Evolutionary conservation across 2,888 invertebrate species (phyloP).

Genomic region (Acrobasis consociella): DNA sequence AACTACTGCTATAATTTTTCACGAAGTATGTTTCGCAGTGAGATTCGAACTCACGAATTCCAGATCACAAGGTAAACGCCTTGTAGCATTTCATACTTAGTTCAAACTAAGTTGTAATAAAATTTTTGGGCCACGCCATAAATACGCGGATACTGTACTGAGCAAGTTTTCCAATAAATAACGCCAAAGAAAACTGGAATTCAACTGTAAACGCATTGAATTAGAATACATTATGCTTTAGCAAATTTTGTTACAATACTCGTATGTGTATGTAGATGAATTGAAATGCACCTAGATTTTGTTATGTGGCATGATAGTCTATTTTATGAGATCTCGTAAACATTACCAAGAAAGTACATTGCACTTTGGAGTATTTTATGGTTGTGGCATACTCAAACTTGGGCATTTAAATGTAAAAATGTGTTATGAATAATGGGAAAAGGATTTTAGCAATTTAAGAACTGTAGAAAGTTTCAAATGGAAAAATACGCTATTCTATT

Average conservation of each 20-base stretch:
- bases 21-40: too few relatives aligned
- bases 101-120: too few relatives aligned
- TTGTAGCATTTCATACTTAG: too few relatives aligned
- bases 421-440: constrained; percentile 6
- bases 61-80: too few relatives aligned
- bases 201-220: neutral
- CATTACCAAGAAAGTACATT: constrained; percentile 13
- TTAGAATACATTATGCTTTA: constrained; percentile 6
- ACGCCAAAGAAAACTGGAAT: constrained; percentile 12
- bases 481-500: too few relatives aligned
- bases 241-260: constrained; percentile 10
- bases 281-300: constrained; percentile 15
- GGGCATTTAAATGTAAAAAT: constrained; percentile 10
- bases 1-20: too few relatives aligned
- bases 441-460: too few relatives aligned
- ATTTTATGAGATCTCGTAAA: constrained; percentile 11
- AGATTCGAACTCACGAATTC: too few relatives aligned
- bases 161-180: constrained; percentile 19
- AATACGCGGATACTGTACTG: neutral
- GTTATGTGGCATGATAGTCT: constrained; percentile 12
- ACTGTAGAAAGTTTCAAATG: too few relatives aligned
- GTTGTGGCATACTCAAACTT: constrained; percentile 7
- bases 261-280: constrained; percentile 11
- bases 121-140: neutral
- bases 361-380: constrained; percentile 9